Base-by-base conservation (phyloP, 30 jellyfish, hydroid and myxozoan genomes). In the Turritopsis dohrnii region DNA sequence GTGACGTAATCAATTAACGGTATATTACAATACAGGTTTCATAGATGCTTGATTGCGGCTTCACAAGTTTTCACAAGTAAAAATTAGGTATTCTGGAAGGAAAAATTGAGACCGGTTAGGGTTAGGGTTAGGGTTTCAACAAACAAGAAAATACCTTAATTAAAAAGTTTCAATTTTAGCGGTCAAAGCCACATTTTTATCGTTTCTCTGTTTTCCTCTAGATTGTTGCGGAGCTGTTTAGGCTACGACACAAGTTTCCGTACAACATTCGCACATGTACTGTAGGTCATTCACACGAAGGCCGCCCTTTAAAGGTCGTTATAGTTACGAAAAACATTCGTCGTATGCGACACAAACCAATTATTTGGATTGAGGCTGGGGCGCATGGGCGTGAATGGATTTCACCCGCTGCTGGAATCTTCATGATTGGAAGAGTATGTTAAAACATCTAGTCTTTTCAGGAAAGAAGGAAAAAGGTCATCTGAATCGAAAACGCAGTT, bases 331-430 rank as follows among this genome's bases (percentile, higher is more conserved):
- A 69, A 8, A 27, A 69, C 77, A 27, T 69, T 9, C 30, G 77
- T 23, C 77, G 30, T 69, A n/a, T 16, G 9, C 30, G 31, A 23
- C 16, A 69, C 30, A 74, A 74, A 29, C 83, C 83, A 16, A 29
- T 74, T 0, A 74, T 74, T n/a, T 74, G 83, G 83, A 19, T 74
- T 29, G 83, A 74, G 28, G 60, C 54, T 7, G 83, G 83, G 18
- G 65, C 65, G 18, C 83, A 74, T 23, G 83, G 54, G 71, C 83
- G 83, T 1, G 83, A 74, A 74, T 74, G 83, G 83, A 74, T 74
- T 21, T 24, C 65, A 9, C 54, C 41, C 24, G 83, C 83, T n/a
- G 24, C 83, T 26, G 65, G 65, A 7, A 74, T 74, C 72, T 74
- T 26, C 16, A 74, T 74, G 53, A 9, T 74, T 1, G 23, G 60